Conservation (phyloP, 2,888 invertebrate genomes). For the Odontothrips loti region DNA sequence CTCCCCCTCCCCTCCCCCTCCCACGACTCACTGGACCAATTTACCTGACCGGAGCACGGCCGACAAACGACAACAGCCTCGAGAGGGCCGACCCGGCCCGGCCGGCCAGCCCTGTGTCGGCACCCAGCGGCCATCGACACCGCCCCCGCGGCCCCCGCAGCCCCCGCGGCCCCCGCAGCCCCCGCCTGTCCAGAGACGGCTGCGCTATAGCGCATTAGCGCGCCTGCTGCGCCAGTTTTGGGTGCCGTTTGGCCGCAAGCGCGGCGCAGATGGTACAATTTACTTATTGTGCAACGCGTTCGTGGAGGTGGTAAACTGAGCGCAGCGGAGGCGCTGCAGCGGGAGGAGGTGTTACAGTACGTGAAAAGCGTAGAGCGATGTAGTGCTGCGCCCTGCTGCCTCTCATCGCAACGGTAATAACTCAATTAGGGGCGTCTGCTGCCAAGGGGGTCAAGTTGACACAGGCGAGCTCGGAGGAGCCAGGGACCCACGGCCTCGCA, state of each 20-base stretch:
- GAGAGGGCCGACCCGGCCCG: not conserved
- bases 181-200: too few species aligned
- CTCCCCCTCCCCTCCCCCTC: not conserved
- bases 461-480: not conserved
- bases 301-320: too few species aligned
- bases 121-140: not conserved
- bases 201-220: too few species aligned
- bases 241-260: not conserved
- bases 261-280: not conserved
- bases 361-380: too few species aligned
- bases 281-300: too few species aligned
- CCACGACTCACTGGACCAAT: not conserved
- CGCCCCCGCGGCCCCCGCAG: not conserved
- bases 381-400: not conserved
- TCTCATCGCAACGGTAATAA: conserved; percentile 12
- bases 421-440: conserved; percentile 6
- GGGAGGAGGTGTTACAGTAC: too few species aligned
- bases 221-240: too few species aligned
- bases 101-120: not conserved
- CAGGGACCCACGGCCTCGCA: too few species aligned
- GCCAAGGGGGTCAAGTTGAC: conserved; percentile 14
- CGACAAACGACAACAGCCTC: not conserved
- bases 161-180: too few species aligned
- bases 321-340: too few species aligned
- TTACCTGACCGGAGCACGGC: not conserved